Evolutionary conservation across 1,140 invertebrate genomes (phyloP), one percentile per base, ranked within the genome.

Genomic region (Nasonia vitripennis): DNA sequence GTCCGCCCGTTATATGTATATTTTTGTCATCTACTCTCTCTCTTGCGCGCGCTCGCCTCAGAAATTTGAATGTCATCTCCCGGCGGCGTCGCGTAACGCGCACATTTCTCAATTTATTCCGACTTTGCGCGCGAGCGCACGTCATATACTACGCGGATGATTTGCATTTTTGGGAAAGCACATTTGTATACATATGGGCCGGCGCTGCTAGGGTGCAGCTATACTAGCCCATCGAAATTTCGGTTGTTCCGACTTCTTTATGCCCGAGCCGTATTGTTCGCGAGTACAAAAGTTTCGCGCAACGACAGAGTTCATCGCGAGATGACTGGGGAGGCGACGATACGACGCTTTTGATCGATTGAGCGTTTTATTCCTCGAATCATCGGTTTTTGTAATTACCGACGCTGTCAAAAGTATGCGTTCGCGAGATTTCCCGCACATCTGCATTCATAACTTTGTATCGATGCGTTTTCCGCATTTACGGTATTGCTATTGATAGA

Each of bases 1-100:
- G 9, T 70, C 75, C 81, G 31, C 75, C 70, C 82, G 80, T 86
- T 87, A 87, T 89, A 89, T 88, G 89, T 89, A 92, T 91, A 91
- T 90, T 90, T 91, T 90, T 89, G 89, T 91, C 90, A 89, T 91
- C 91, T 91, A 89, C 89, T 86, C 85, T 77, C 82, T 89, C 89
- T 23, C 41, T 51, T 17, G 14, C 45, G 68, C 62, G 4, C 2
- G 17, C 7, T 27, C 2, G 27, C 27, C 7, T 71, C 31, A 87
- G 88, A 90, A 86, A 91, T 92, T 91, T 91, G 88, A 92, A 91
- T 91, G 91, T 91, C 91, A 91, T 91, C 89, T 90, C 87, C 87
- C 41, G 41, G 17, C 83, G 81, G 17, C 83, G 81, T 70, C 81
- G 73, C 81, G 83, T 87, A 62, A 20, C 55, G 55, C 83, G 88